Evolutionary conservation across 1,140 invertebrate genomes (phyloP).

Genomic region (Cherax quadricarinatus): DNA sequence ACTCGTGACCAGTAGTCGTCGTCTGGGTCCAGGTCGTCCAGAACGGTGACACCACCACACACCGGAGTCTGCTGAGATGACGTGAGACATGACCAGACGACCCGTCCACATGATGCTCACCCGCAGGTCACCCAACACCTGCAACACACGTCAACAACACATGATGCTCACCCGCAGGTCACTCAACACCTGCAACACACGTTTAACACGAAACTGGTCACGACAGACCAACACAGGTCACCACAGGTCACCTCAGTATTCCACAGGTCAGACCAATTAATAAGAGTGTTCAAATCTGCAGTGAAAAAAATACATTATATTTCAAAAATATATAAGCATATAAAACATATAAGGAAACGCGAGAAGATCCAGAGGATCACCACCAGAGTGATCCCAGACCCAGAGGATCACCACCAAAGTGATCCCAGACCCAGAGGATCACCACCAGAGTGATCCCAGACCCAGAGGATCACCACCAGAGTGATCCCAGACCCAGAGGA

Average conservation of each 20-base stretch:
- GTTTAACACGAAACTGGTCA: background rate
- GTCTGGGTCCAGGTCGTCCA: slow-evolving; percentile 1
- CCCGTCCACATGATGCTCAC: slow-evolving; percentile 62
- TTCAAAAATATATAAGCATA: too few species aligned
- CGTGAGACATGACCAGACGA: slow-evolving; percentile 68
- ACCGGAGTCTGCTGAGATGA: slow-evolving; percentile 51
- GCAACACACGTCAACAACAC: background rate
- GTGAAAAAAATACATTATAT: too few species aligned
- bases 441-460: too few species aligned
- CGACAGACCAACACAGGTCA: background rate
- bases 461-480: too few species aligned
- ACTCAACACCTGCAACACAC: slow-evolving; percentile 9
- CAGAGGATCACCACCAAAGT: too few species aligned
- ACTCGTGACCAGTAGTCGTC: slow-evolving; percentile 68
- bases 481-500: too few species aligned
- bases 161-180: slow-evolving; percentile 37
- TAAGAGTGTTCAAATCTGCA: too few species aligned
- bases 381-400: too few species aligned
- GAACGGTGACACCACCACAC: slow-evolving; percentile 57
- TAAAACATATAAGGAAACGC: too few species aligned
- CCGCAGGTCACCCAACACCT: slow-evolving; percentile 45
- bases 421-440: too few species aligned
- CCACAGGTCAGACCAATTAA: background rate
- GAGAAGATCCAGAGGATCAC: too few species aligned
- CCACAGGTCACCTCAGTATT: background rate